Percentiles rank a stretch among this genome's conserved stretches.
Evolutionary conservation across 2,113 vertebrate genomes (phyloP).

Genomic region (Beaufortia kweichowensis): DNA sequence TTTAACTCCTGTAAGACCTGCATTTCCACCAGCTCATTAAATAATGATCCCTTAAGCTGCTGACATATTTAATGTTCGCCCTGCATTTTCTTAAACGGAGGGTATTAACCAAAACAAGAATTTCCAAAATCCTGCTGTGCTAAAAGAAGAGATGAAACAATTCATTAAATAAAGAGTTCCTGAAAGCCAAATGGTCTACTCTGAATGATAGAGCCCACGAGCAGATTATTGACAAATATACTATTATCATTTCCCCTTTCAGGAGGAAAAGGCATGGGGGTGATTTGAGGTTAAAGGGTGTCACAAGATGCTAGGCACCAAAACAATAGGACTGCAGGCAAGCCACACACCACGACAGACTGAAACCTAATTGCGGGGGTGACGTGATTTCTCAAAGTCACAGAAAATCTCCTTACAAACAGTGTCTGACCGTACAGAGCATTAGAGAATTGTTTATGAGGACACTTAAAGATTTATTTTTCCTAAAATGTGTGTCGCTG

Average conservation of each 20-base stretch:
- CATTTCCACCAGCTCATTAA: constrained; percentile 22
- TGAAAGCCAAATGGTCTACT: constrained; percentile 33
- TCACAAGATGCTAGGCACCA: constrained; percentile 25
- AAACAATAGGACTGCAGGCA: constrained; percentile 46
- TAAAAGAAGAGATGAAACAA: constrained; percentile 43
- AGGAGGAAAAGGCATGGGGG: neutral
- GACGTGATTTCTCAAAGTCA: constrained; percentile 16
- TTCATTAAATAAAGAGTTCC: constrained; percentile 55
- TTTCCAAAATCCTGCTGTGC: constrained; percentile 22
- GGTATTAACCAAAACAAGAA: constrained; percentile 2
- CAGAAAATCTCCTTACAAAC: constrained; percentile 45
- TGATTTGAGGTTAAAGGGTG: constrained; percentile 21
- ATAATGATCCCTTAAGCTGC: constrained; percentile 45
- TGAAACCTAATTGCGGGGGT: constrained; percentile 8
- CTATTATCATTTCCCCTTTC: constrained; percentile 47
- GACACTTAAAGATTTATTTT: neutral
- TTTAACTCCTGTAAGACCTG: constrained; percentile 33
- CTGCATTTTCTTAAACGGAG: constrained; percentile 39
- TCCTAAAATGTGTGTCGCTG: neutral
- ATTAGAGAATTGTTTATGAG: neutral
- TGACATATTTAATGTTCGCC: constrained; percentile 41
- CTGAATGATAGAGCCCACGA: constrained; percentile 19
- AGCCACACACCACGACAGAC: constrained; percentile 40
- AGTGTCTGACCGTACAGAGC: neutral
- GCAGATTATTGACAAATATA: constrained; percentile 25